These are phyloP conservation scores for Xiphias gladius DNA, from an alignment of 2,113 vertebrate genomes.

Conservation along the genomic window DNA sequence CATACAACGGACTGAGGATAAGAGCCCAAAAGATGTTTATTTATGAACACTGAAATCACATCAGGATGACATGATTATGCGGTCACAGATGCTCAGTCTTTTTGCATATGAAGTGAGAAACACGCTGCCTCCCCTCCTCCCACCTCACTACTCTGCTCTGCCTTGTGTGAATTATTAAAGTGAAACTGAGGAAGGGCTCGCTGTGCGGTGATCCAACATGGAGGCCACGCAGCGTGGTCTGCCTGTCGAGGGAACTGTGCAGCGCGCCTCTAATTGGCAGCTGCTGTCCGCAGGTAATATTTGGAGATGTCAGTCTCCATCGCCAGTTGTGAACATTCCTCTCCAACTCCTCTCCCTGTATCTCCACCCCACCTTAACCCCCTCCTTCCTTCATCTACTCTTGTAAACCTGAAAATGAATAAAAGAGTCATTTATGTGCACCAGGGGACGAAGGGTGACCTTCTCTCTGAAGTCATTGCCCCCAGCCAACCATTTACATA, in stretches of 20 bases:
- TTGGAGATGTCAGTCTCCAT: constrained; percentile 71
- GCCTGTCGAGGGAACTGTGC: constrained; percentile 33
- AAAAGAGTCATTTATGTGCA: constrained; percentile 85
- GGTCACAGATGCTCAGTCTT: constrained; percentile 42
- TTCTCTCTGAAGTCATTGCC: constrained; percentile 87
- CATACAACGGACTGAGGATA: not conserved
- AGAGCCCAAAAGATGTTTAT: constrained; percentile 22
- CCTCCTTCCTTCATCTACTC: constrained; percentile 55
- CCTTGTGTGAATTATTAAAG: constrained; percentile 66
- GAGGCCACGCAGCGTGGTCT: constrained; percentile 29
- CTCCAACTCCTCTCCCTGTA: constrained; percentile 16
- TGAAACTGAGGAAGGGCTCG: constrained; percentile 52
- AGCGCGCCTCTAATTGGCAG: constrained; percentile 73
- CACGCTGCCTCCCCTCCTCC: constrained; percentile 17
- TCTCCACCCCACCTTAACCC: constrained; percentile 48
- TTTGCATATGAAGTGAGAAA: constrained; percentile 39
- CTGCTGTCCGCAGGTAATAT: constrained; percentile 78
- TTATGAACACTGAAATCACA: constrained; percentile 36
- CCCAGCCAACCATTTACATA: constrained; percentile 88
- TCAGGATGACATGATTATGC: constrained; percentile 37
- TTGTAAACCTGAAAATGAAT: constrained; percentile 85
- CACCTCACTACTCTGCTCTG: constrained; percentile 6
- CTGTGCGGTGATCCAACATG: constrained; percentile 58
- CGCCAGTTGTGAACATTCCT: constrained; percentile 8
- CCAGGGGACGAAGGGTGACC: constrained; percentile 84